phyloP scores from a whole-genome alignment of 2,113 vertebrate genomes.

The Recurvirostra avosetta region DNA sequence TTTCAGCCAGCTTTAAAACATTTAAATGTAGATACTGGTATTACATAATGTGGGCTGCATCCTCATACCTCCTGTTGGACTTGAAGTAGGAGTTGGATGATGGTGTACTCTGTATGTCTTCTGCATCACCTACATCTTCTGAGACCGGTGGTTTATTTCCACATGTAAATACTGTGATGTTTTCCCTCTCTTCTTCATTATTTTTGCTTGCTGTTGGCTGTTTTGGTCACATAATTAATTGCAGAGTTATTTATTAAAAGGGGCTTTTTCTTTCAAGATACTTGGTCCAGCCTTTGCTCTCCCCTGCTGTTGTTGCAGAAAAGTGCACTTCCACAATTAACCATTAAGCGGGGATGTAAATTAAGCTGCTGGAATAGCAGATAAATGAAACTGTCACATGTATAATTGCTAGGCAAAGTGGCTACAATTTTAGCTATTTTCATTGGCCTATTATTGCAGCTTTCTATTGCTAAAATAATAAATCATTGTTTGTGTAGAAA shows the following conservation, averaged over 20 bases:
- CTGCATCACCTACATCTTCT: neutral
- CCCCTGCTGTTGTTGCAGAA: neutral
- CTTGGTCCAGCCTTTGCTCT: neutral
- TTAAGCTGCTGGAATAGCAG: conserved; percentile 51
- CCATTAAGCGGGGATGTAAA: conserved; percentile 55
- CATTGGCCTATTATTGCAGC: conserved; percentile 46
- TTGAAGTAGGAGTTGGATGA: neutral
- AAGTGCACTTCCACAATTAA: conserved; percentile 61
- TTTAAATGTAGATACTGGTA: neutral
- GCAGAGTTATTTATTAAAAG: conserved; percentile 34
- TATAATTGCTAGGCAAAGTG: conserved; percentile 68
- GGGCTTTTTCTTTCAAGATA: conserved; percentile 20
- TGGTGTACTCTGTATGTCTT: accelerated
- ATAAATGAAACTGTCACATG: conserved; percentile 69
- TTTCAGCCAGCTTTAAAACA: neutral
- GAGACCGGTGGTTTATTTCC: conserved; percentile 1
- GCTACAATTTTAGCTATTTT: conserved; percentile 61
- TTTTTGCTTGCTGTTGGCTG: neutral
- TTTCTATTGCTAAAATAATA: conserved; percentile 64
- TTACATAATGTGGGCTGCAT: neutral
- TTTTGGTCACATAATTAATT: conserved; percentile 55
- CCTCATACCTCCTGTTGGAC: neutral
- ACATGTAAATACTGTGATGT: neutral
- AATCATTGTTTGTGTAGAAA: conserved; percentile 47
- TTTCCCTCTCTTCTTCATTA: neutral